These are phyloP conservation scores for Cataglyphis altisquamis DNA, from an alignment of 2,888 invertebrate species.

Conservation along the genomic window DNA sequence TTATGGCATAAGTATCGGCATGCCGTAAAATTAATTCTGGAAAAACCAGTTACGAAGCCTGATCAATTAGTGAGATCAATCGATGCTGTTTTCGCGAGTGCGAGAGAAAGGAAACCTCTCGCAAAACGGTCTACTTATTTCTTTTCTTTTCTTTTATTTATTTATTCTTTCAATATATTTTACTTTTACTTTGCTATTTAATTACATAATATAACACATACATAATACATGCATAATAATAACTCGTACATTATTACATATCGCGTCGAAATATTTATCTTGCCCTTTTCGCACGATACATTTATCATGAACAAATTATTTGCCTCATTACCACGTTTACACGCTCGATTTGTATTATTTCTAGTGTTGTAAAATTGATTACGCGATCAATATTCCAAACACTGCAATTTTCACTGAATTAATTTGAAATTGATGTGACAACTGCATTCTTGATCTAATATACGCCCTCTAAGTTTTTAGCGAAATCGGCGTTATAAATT, in stretches of 20 bases:
- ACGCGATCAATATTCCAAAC: constrained; percentile 4
- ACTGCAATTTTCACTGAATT: constrained; percentile 24
- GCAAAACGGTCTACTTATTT: not conserved
- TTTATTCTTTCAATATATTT: not conserved
- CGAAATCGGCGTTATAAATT: not conserved
- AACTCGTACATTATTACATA: not conserved
- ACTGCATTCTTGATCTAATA: constrained; percentile 21
- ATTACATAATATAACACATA: not conserved
- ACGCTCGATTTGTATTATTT: not conserved
- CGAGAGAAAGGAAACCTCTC: not conserved
- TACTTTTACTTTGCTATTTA: not conserved
- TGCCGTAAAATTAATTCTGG: constrained; percentile 44
- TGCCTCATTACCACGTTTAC: not conserved
- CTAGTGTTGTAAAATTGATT: constrained; percentile 28
- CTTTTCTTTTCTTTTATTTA: not conserved
- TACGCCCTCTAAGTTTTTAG: not conserved
- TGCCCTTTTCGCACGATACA: not conserved
- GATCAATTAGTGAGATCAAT: constrained; percentile 8
- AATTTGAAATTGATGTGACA: constrained; percentile 18
- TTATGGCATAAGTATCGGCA: not conserved
- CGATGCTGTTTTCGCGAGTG: not conserved
- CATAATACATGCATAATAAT: not conserved
- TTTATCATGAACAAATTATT: not conserved
- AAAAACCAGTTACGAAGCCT: not conserved
- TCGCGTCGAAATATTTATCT: not conserved